These are phyloP conservation scores for Ophioninae sp. DNA, from an alignment of 2,888 invertebrate genomes.

Conservation along the genomic window DNA sequence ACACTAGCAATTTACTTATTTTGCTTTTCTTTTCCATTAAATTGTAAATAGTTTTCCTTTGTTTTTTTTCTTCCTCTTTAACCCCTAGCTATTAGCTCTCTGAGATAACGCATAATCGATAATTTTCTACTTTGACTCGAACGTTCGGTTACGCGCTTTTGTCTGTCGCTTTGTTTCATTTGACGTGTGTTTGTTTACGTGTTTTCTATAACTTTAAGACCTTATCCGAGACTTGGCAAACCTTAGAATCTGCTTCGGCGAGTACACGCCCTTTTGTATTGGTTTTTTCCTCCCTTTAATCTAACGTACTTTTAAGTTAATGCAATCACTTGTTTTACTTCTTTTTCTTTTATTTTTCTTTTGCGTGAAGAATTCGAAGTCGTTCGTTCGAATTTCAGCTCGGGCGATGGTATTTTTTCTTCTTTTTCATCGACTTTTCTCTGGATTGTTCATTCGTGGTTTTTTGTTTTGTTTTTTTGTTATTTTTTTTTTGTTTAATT, in stretches of 20 bases:
- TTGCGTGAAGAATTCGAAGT: constrained; percentile 54
- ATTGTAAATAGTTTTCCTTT: constrained; percentile 64
- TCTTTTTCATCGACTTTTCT: constrained; percentile 14
- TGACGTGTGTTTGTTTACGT: constrained; percentile 8
- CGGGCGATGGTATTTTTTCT: constrained; percentile 20
- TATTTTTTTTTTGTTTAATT: constrained; percentile 54
- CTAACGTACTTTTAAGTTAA: constrained; percentile 63
- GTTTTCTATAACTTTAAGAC: constrained; percentile 54
- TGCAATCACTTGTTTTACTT: constrained; percentile 40
- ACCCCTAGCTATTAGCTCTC: constrained; percentile 52
- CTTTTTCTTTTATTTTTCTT: constrained; percentile 19
- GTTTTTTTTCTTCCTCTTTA: constrained; percentile 14
- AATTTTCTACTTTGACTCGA: constrained; percentile 62
- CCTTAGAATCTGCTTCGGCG: constrained; percentile 72
- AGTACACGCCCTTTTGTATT: constrained; percentile 56
- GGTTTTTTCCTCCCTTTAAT: constrained; percentile 34
- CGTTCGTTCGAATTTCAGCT: constrained; percentile 31
- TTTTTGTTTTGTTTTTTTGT: too few species aligned
- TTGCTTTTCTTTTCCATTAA: constrained; percentile 64
- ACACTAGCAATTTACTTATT: constrained; percentile 75
- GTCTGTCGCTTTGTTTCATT: constrained; percentile 59
- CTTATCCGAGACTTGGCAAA: constrained; percentile 74
- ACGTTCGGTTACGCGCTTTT: constrained; percentile 53
- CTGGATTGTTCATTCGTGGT: constrained; percentile 30
- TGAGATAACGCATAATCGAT: constrained; percentile 68